Evolutionary conservation across 2,113 vertebrate genomes (phyloP).

Genomic region (Ellobius talpinus): DNA sequence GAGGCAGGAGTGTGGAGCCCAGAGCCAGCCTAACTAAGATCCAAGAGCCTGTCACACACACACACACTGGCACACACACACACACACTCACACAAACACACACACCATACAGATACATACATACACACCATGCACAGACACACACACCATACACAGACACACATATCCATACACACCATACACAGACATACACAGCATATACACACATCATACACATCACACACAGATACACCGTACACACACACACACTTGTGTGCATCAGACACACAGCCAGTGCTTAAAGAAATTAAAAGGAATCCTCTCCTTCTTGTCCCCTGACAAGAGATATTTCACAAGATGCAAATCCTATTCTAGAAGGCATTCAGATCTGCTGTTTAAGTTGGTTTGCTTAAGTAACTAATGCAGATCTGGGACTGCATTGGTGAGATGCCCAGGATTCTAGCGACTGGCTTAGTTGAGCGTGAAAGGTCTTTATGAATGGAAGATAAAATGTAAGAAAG

Average conservation of each 20-base stretch:
- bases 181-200: not conserved
- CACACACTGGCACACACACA: not conserved
- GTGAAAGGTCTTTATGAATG: slow-evolving; percentile 63
- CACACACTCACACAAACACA: not conserved
- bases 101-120: not conserved
- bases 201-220: not conserved
- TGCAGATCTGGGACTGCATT: slow-evolving; percentile 41
- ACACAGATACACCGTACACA: not conserved
- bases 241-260: not conserved
- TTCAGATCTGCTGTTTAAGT: slow-evolving; percentile 1
- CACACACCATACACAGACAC: not conserved
- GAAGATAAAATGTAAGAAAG: slow-evolving; percentile 9
- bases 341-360: not conserved
- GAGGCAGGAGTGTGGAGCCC: not conserved
- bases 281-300: not conserved
- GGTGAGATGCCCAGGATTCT: slow-evolving; percentile 39
- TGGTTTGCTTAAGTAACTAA: slow-evolving; percentile 44
- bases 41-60: not conserved
- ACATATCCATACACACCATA: not conserved
- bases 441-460: not conserved
- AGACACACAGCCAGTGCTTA: not conserved
- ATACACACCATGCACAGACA: not conserved
- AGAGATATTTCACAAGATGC: not conserved
- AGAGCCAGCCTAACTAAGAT: not conserved
- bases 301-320: not conserved